A percentile compares a stretch with the other conserved stretches of the same genome.
Evolutionary conservation across 2,113 vertebrate genomes (phyloP).

Genomic region (Phyllopteryx taeniolatus): DNA sequence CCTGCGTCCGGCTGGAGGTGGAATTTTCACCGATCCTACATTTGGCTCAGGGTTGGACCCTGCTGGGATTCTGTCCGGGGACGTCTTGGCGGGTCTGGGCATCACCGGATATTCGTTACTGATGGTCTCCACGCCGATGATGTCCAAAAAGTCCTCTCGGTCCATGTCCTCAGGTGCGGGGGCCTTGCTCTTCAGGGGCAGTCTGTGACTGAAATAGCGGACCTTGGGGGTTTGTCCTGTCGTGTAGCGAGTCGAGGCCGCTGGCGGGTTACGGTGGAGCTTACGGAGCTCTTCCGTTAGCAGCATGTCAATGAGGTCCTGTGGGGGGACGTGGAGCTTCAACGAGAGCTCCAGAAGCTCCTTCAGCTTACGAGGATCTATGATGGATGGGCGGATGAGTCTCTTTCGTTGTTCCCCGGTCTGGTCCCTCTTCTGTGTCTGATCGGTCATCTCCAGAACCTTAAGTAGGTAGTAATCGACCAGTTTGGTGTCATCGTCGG

Average conservation of each 20-base stretch:
- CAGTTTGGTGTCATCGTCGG: slow-evolving; percentile 83
- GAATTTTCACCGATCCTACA: slow-evolving; percentile 42
- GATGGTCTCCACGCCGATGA: slow-evolving; percentile 84
- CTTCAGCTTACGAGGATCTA: slow-evolving; percentile 84
- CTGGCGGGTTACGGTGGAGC: slow-evolving; percentile 73
- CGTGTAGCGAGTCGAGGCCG: slow-evolving; percentile 66
- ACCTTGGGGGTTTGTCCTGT: slow-evolving; percentile 78
- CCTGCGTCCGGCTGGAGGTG: slow-evolving; percentile 68
- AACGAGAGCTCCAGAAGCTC: slow-evolving; percentile 90
- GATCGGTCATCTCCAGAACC: slow-evolving; percentile 80
- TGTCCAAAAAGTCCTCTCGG: slow-evolving; percentile 87
- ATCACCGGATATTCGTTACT: slow-evolving; percentile 80
- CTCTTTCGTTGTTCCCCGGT: slow-evolving; percentile 76
- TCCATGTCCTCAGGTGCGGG: slow-evolving; percentile 83
- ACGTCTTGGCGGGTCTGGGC: slow-evolving; percentile 78
- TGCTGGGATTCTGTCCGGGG: slow-evolving; percentile 70
- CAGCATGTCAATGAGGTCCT: slow-evolving; percentile 92
- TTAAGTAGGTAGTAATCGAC: slow-evolving; percentile 86
- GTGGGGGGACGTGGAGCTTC: slow-evolving; percentile 93
- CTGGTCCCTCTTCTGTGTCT: slow-evolving; percentile 68
- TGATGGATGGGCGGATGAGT: slow-evolving; percentile 76
- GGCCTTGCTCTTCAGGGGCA: slow-evolving; percentile 77
- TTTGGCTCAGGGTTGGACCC: slow-evolving; percentile 60
- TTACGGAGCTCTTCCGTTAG: slow-evolving; percentile 84
- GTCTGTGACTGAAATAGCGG: slow-evolving; percentile 77